Percentiles rank a stretch among this genome's conserved stretches.
phyloP scores from a whole-genome alignment of 2,888 invertebrate species.

The Pogonocherus hispidulus region DNA sequence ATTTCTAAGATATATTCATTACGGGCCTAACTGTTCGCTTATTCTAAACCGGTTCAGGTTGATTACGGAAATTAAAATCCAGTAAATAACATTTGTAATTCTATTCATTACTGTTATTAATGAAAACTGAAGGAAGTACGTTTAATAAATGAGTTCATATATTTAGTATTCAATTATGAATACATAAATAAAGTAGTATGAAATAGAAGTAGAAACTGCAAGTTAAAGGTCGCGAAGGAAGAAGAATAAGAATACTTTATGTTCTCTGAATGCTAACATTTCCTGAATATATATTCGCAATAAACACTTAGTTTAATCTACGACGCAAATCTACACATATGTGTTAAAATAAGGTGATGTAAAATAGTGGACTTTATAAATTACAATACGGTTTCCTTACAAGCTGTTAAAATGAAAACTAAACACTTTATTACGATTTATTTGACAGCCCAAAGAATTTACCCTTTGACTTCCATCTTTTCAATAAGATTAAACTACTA shows the following conservation, averaged over 20 bases:
- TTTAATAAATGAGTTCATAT: background rate
- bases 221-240: constrained; percentile 1
- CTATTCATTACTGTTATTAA: background rate
- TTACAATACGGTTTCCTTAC: constrained; percentile 46
- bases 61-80: too few relatives aligned
- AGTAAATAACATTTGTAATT: background rate
- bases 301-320: constrained; percentile 34
- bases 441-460: constrained; percentile 48
- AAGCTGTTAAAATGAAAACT: constrained; percentile 47
- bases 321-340: constrained; percentile 38
- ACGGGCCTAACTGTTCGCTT: too few relatives aligned
- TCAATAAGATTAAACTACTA: constrained; percentile 46
- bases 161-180: background rate
- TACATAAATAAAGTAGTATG: background rate
- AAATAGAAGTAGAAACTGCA: constrained; percentile 1
- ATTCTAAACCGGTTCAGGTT: too few relatives aligned
- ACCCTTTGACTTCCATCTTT: constrained; percentile 49
- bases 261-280: constrained; percentile 37
- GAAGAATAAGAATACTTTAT: constrained; percentile 36
- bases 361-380: constrained; percentile 39
- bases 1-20: too few relatives aligned
- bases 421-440: constrained; percentile 47
- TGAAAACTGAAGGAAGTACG: background rate
- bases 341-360: constrained; percentile 43
- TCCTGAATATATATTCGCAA: constrained; percentile 31